Conservation (phyloP, 2,113 vertebrate species). For the Orcinus orca region DNA sequence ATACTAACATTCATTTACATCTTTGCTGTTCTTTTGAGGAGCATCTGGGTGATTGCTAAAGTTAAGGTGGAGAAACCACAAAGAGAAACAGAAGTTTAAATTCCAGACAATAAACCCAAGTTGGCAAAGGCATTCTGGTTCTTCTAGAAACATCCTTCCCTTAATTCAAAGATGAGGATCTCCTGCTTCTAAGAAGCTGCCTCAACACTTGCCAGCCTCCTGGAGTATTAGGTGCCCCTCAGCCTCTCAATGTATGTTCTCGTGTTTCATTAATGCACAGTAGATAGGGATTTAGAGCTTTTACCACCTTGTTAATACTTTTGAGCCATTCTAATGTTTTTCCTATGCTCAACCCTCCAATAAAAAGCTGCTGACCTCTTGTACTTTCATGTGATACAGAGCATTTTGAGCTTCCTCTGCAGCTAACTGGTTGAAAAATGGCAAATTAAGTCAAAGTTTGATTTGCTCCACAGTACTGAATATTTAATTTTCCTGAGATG, state of each 20-base stretch:
- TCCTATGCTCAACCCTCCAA: neutral
- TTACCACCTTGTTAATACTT: neutral
- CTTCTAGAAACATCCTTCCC: neutral
- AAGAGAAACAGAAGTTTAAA: constrained; percentile 22
- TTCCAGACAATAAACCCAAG: neutral
- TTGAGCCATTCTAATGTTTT: neutral
- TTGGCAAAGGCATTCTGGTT: neutral
- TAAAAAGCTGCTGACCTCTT: neutral
- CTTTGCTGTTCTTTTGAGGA: neutral
- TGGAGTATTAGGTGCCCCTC: neutral
- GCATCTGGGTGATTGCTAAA: neutral
- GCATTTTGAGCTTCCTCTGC: neutral
- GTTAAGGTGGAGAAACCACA: neutral
- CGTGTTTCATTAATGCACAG: neutral
- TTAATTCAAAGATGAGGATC: neutral
- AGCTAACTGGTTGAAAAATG: neutral
- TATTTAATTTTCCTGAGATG: constrained; percentile 7
- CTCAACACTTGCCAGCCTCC: neutral
- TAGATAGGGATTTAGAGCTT: neutral
- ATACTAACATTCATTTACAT: neutral
- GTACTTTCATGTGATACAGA: neutral
- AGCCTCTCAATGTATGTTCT: neutral
- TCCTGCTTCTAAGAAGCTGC: neutral
- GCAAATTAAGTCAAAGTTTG: neutral
- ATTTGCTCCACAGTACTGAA: neutral